These are phyloP conservation scores for Eretmochelys imbricata DNA, from an alignment of 2,113 vertebrate species.

Conservation along the genomic window DNA sequence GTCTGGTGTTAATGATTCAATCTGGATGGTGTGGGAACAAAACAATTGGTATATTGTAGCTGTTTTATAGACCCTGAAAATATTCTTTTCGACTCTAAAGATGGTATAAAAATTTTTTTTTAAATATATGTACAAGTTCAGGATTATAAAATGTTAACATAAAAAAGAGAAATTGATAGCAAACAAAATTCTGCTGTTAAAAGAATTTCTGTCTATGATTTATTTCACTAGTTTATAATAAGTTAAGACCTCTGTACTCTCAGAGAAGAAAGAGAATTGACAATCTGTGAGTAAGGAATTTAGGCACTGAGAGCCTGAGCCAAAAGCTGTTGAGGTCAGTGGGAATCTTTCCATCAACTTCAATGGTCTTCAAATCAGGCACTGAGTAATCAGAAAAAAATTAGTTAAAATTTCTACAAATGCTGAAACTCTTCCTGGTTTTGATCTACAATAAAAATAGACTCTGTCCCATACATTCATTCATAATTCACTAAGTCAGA, in stretches of 20 bases:
- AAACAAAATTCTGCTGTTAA: not conserved
- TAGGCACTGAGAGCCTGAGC: not conserved
- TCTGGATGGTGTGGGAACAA: not conserved
- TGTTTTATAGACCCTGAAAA: not conserved
- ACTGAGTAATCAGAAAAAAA: not conserved
- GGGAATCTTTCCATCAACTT: not conserved
- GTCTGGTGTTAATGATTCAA: not conserved
- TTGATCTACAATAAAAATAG: not conserved
- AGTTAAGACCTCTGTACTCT: not conserved
- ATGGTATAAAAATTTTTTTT: not conserved
- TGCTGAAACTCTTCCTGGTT: not conserved
- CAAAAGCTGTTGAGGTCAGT: not conserved
- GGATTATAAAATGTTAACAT: not conserved
- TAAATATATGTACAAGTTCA: not conserved
- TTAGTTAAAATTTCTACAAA: not conserved
- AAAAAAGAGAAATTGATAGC: not conserved
- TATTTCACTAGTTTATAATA: not conserved
- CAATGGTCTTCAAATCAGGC: not conserved
- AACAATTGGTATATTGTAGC: not conserved
- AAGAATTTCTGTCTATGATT: not conserved
- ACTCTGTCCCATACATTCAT: not conserved
- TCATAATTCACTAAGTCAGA: not conserved
- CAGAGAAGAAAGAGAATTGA: not conserved
- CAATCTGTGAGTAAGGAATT: not conserved
- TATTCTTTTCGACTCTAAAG: not conserved